These are phyloP conservation scores for Microctonus aethiopoides DNA, from an alignment of 2,888 invertebrate species.

Conservation along the genomic window DNA sequence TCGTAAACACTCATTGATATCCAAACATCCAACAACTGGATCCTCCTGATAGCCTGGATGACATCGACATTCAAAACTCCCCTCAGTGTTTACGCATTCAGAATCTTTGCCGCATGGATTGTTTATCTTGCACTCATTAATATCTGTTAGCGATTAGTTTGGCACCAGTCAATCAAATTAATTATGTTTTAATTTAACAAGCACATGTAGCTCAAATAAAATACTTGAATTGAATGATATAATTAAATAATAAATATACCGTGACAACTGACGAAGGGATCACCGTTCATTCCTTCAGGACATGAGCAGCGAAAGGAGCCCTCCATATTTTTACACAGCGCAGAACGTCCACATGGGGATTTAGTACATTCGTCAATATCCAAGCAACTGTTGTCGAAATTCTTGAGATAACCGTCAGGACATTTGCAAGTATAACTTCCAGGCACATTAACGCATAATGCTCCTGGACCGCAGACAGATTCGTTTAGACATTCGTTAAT, in stretches of 20 bases:
- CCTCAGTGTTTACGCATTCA: constrained; percentile 78
- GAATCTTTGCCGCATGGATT: constrained; percentile 79
- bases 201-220: neutral
- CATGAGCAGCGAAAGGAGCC: constrained; percentile 85
- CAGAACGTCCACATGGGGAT: constrained; percentile 82
- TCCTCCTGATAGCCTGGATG: constrained; percentile 76
- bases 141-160: constrained; percentile 68
- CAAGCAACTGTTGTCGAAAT: constrained; percentile 79
- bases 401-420: constrained; percentile 83
- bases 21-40: constrained; percentile 73
- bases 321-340: constrained; percentile 81
- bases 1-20: constrained; percentile 80
- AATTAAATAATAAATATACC: constrained; percentile 70
- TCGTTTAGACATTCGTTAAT: constrained; percentile 83
- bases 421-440: constrained; percentile 88
- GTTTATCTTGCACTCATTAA: constrained; percentile 77
- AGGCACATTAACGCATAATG: constrained; percentile 82
- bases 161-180: neutral
- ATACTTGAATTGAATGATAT: neutral
- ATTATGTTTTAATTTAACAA: constrained; percentile 7
- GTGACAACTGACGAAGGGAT: constrained; percentile 80
- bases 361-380: constrained; percentile 82
- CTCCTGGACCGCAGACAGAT: constrained; percentile 81
- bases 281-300: constrained; percentile 84
- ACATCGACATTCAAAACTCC: constrained; percentile 82